Evolutionary conservation across 2,797 vertebrate species (phyloP).

Genomic region (Salmo trutta): DNA sequence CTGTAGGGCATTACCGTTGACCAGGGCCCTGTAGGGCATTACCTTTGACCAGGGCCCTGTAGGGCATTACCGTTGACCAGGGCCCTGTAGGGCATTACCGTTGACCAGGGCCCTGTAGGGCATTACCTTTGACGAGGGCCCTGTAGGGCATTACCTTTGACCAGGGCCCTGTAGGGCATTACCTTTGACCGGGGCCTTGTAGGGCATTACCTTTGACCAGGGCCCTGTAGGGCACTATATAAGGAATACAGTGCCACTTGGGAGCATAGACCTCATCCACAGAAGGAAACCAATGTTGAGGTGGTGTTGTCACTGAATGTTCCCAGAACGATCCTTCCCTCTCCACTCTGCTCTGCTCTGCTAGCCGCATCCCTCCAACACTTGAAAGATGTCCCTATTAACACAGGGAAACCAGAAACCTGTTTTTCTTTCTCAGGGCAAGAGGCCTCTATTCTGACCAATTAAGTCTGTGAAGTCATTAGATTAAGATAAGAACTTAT

Average conservation of each 20-base stretch:
- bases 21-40: too few species aligned
- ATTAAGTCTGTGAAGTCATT: conserved; percentile 96
- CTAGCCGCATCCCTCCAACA: conserved; percentile 71
- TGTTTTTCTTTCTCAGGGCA: conserved; percentile 56
- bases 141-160: too few species aligned
- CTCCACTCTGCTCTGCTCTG: conserved; percentile 74
- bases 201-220: too few species aligned
- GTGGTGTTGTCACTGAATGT: conserved; percentile 78
- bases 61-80: too few species aligned
- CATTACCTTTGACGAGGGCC: too few species aligned
- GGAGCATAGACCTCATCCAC: conserved; percentile 51
- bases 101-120: too few species aligned
- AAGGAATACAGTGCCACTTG: neutral
- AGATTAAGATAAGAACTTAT: conserved; percentile 99
- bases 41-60: too few species aligned
- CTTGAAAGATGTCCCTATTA: conserved; percentile 90
- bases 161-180: too few species aligned
- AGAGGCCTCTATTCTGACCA: conserved; percentile 87
- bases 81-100: too few species aligned
- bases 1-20: too few species aligned
- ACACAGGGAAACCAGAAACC: conserved; percentile 84
- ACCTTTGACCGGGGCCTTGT: too few species aligned
- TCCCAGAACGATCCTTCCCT: conserved; percentile 81
- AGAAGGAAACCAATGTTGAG: conserved; percentile 82
- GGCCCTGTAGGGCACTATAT: neutral